Conservation (phyloP, 2,797 vertebrate species). For the Ctenosaura bakeri region DNA sequence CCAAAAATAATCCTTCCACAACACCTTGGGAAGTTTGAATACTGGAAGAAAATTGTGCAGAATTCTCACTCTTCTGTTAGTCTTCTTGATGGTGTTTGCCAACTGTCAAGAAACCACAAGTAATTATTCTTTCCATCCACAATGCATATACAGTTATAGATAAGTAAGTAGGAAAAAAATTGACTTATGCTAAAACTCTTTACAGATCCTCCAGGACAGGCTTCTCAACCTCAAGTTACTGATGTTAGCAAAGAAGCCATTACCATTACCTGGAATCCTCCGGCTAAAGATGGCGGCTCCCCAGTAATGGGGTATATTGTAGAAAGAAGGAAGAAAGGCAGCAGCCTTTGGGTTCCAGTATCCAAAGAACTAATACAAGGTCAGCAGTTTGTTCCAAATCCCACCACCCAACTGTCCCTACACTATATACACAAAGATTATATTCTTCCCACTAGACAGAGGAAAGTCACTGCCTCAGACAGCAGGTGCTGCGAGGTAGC, state of each 20-base stretch:
- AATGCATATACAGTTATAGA: not conserved
- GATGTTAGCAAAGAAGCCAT: conserved; percentile 78
- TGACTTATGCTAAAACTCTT: conserved; percentile 3
- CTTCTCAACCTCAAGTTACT: conserved; percentile 75
- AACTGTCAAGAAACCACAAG: too few species aligned
- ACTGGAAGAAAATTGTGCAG: too few species aligned
- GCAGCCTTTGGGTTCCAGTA: conserved; percentile 77
- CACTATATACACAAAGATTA: too few species aligned
- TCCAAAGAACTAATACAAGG: conserved; percentile 79
- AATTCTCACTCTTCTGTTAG: too few species aligned
- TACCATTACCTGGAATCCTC: conserved; percentile 78
- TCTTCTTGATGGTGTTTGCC: too few species aligned
- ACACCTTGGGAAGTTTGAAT: too few species aligned
- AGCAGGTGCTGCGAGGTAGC: too few species aligned
- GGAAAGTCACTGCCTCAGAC: not conserved
- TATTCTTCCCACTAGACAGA: not conserved
- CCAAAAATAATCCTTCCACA: too few species aligned
- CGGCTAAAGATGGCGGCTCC: conserved; percentile 73
- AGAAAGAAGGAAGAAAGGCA: conserved; percentile 81
- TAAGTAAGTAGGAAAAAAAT: not conserved
- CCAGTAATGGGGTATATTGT: conserved; percentile 76
- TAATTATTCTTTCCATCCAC: too few species aligned
- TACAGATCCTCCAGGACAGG: conserved; percentile 72
- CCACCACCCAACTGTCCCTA: too few species aligned
- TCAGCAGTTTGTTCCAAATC: conserved; percentile 51